Evolutionary conservation across 2,888 invertebrate genomes (phyloP), one percentile per base, ranked within the genome.

Genomic region (Orchesella flavescens): DNA sequence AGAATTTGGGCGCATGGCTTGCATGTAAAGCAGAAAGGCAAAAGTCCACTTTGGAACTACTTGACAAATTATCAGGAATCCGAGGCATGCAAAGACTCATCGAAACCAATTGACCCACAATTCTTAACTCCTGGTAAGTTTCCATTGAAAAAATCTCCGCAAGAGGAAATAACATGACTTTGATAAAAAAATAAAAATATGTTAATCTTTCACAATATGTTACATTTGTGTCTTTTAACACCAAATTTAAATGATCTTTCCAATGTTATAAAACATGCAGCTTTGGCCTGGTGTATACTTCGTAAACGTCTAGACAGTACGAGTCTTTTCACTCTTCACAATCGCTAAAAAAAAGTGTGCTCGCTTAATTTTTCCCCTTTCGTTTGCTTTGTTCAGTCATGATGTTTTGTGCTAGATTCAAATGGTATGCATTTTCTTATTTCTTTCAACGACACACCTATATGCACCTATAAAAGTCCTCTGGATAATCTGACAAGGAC

Each of bases 1-100:
- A 93, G 99, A 87, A 95, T 99, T 34, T 99, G 99, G 99, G 96
- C 97, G 0, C 99, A 99, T 89, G 99, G 99, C 0, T 91, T 98
- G 73, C 97, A 97, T 89, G 95, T 94, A 84, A 99, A 98, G 90
- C 95, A 97, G 91, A 87, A 93, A 92, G 98, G 98, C 10, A 99
- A 98, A 91, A 98, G 98, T 0, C 97, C 98, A 0, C 92, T 99
- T 5, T 99, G 99, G 99, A 95, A 96, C 84, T 98, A 98, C 91
- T 92, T 99, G 77, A 93, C 94, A 17, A 95, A 95, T 89, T 98
- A 95, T 90, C 95, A 97, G 89, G 96, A 97, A 89, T 90, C 94
- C 88, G 95, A 95, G 89, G 95, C 95, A 89, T 92, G 92, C 85
- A 92, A 91, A 89, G 92, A 93, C 88, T 90, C 92, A 68, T 90